Evolutionary conservation across 2,888 invertebrate species (phyloP).

Genomic region (Drosophila dives): DNA sequence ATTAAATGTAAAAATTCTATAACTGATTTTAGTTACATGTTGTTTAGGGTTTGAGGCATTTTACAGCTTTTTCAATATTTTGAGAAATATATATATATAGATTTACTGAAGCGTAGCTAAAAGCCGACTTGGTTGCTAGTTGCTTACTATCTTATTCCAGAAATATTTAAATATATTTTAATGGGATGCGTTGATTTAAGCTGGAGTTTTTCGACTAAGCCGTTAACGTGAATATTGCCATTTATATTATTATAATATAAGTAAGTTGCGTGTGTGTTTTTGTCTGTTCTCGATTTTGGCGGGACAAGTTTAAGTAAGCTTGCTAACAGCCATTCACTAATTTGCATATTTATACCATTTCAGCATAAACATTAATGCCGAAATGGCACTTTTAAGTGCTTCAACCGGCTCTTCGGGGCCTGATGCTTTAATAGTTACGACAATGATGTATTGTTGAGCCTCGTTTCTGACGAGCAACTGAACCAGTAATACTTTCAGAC

Average conservation of each 20-base stretch:
- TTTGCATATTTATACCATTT: conserved; percentile 78
- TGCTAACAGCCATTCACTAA: conserved; percentile 82
- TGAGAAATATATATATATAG: neutral
- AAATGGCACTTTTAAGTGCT: conserved; percentile 80
- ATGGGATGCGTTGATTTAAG: conserved; percentile 56
- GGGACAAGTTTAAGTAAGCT: conserved; percentile 46
- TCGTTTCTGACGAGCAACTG: conserved; percentile 53
- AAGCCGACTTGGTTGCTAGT: conserved; percentile 32
- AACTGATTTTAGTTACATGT: neutral
- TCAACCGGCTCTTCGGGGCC: conserved; percentile 62
- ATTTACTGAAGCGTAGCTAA: conserved; percentile 2
- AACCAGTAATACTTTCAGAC: conserved; percentile 24
- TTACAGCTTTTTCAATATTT: neutral
- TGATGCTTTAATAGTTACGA: conserved; percentile 54
- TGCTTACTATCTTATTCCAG: conserved; percentile 13
- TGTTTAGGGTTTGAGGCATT: neutral
- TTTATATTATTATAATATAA: conserved; percentile 47
- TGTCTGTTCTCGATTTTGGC: conserved; percentile 56
- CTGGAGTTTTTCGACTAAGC: conserved; percentile 28
- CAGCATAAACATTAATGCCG: conserved; percentile 73
- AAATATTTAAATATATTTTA: conserved; percentile 38
- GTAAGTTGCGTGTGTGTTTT: neutral
- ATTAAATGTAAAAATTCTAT: too few relatives aligned
- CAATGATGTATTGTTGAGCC: conserved; percentile 60
- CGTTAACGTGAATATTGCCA: conserved; percentile 56